phyloP scores from a whole-genome alignment of 2,888 invertebrate genomes.

The Patella pellucida region DNA sequence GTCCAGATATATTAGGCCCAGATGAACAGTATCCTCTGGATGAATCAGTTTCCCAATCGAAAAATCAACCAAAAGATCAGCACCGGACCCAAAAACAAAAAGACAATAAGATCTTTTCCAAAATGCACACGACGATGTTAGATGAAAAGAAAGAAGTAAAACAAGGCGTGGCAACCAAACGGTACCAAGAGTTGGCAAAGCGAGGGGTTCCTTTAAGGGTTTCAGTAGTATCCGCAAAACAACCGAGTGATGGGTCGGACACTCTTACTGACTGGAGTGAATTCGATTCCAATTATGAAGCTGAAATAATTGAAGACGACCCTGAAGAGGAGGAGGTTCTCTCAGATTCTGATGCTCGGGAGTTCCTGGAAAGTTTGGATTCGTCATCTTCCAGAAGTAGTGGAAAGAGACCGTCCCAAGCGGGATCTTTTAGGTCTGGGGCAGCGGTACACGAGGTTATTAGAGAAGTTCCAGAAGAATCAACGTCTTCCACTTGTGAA shows the following conservation, averaged over 20 bases:
- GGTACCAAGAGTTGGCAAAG: slow-evolving; percentile 54
- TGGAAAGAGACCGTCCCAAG: slow-evolving; percentile 3
- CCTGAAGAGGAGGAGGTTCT: slow-evolving; percentile 41
- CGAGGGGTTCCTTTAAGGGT: slow-evolving; percentile 58
- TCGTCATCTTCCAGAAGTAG: slow-evolving; percentile 23
- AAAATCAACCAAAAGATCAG: not conserved
- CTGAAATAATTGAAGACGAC: slow-evolving; percentile 27
- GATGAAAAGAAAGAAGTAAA: slow-evolving; percentile 7
- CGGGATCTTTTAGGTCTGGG: slow-evolving; percentile 9
- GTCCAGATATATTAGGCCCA: slow-evolving; percentile 31
- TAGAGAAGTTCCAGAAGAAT: slow-evolving; percentile 52
- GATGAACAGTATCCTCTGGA: slow-evolving; percentile 38
- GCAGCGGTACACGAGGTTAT: slow-evolving; percentile 52
- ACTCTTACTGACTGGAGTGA: slow-evolving; percentile 4
- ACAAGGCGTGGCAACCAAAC: slow-evolving; percentile 38
- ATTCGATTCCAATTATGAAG: slow-evolving; percentile 15
- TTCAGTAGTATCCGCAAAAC: slow-evolving; percentile 48
- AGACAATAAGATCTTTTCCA: slow-evolving; percentile 9
- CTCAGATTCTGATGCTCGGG: slow-evolving; percentile 49
- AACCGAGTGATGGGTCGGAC: slow-evolving; percentile 22
- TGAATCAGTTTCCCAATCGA: not conserved
- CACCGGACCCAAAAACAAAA: not conserved
- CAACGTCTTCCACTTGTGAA: slow-evolving; percentile 14
- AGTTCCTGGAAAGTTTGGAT: slow-evolving; percentile 45
- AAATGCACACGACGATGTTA: slow-evolving; percentile 1